Evolutionary conservation across 1,140 invertebrate species (phyloP).

Genomic region (Euwallacea similis): DNA sequence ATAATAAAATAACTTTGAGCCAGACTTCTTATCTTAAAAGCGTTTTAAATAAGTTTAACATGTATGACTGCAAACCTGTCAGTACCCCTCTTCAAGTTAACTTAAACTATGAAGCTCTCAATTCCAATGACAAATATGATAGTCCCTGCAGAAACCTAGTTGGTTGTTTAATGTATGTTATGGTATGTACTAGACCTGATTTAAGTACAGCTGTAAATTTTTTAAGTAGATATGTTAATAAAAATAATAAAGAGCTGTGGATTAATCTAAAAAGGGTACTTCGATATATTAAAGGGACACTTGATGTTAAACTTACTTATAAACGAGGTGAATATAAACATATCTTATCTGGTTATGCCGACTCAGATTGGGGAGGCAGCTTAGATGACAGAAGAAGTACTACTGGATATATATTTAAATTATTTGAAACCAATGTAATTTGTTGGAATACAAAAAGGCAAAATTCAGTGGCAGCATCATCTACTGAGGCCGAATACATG

Average conservation of each 20-base stretch:
- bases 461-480: no score
- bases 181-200: constrained; percentile 11
- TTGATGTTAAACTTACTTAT: constrained; percentile 13
- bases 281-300: constrained; percentile 9
- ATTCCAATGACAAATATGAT: neutral
- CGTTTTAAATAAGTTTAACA: constrained; percentile 20
- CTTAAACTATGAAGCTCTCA: neutral
- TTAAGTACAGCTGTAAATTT: constrained; percentile 4
- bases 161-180: constrained; percentile 17
- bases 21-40: constrained; percentile 6
- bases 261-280: constrained; percentile 8
- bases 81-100: neutral
- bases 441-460: no score
- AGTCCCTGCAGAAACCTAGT: constrained; percentile 3
- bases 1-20: neutral
- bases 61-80: constrained; percentile 4
- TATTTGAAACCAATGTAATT: no score
- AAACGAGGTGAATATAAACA: neutral
- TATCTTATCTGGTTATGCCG: constrained; percentile 1
- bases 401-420: constrained; percentile 4
- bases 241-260: constrained; percentile 14
- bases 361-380: constrained; percentile 11
- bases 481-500: no score
- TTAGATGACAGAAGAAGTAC: neutral
- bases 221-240: constrained; percentile 11